Base-by-base conservation (phyloP, 2,113 vertebrate species). In the Spea multiplicata region DNA sequence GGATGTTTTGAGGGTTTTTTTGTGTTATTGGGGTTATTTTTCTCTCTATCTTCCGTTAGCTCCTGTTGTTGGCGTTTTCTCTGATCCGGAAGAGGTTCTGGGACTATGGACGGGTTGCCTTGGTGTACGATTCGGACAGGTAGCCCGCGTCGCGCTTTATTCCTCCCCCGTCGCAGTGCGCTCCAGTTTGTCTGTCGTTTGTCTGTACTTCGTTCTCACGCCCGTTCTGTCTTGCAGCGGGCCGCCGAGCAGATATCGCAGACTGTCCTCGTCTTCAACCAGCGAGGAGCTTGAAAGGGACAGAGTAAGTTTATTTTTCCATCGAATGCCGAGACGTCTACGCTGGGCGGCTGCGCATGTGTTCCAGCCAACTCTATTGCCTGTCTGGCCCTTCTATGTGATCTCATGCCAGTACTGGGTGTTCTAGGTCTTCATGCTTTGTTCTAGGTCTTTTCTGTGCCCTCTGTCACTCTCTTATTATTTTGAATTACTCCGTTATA, bases 21-120 rank as follows among this genome's bases (percentile, higher is more conserved):
- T 2, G 1, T 30, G 30, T 30, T 13, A 55, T 55, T 8, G 52
- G 52, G 52, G 7, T 55, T 53, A 10, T 53, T 8, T 17, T 52
- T 70, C 44, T 48, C 46, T 44, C 10, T 10, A 8, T 10, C 55
- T 75, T 4, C 68, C 80, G 71, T 14, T 83, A 99, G 97, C 5
- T 94, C 75, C 86, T 98, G 87, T 88, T 97, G 78, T 49, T 89
- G 5, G 6, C 91, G 44, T 99, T 99, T 87, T 88, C 94, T 5
- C 0, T 94, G 74, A 96, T 98, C 88, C 92, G 97, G 85, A 95
- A 87, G 83, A 94, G 84, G 78, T 92, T 97, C 83, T 97, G 96
- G 97, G 97, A 99, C 86, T 95, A 96, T 0, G 96, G 96, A 30
- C 93, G 95, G 17, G 90, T 99, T 65, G 96, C 97, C 1, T 85